Evolutionary conservation across 2,797 vertebrate species (phyloP).

Genomic region (Anguilla megastoma): DNA sequence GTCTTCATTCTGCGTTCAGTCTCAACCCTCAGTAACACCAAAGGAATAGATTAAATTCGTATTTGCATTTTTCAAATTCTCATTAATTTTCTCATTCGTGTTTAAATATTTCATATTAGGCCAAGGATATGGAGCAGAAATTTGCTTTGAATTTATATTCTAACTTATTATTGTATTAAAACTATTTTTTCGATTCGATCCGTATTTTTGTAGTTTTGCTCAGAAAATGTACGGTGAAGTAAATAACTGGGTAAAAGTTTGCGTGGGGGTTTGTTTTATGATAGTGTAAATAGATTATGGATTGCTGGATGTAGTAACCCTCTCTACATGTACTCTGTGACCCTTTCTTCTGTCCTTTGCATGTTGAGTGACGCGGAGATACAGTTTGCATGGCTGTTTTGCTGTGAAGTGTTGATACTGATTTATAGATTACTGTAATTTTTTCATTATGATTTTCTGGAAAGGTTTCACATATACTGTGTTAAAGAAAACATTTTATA

Average conservation of each 20-base stretch:
- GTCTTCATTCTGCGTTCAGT: not conserved
- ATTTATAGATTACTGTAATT: not conserved
- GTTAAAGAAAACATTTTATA: not conserved
- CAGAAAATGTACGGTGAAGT: not conserved
- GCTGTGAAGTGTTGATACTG: not conserved
- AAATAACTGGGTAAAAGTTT: not conserved
- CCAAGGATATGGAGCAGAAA: not conserved
- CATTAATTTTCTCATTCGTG: not conserved
- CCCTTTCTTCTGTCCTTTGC: not conserved
- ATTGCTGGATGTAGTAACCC: not conserved
- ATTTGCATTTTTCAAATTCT: not conserved
- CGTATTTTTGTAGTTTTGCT: not conserved
- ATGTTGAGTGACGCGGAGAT: not conserved
- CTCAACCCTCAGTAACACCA: not conserved
- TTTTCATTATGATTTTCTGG: not conserved
- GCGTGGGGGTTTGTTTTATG: not conserved
- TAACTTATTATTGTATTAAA: not conserved
- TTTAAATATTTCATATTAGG: not conserved
- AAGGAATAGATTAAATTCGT: not conserved
- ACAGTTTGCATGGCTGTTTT: constrained; percentile 27
- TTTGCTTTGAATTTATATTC: not conserved
- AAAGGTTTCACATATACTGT: not conserved
- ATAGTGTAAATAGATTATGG: not conserved
- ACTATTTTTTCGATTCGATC: not conserved
- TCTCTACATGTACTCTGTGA: constrained; percentile 6